phyloP scores from a whole-genome alignment of 92 coral and sea anemone genomes.

The Parazoanthus darwini region DNA sequence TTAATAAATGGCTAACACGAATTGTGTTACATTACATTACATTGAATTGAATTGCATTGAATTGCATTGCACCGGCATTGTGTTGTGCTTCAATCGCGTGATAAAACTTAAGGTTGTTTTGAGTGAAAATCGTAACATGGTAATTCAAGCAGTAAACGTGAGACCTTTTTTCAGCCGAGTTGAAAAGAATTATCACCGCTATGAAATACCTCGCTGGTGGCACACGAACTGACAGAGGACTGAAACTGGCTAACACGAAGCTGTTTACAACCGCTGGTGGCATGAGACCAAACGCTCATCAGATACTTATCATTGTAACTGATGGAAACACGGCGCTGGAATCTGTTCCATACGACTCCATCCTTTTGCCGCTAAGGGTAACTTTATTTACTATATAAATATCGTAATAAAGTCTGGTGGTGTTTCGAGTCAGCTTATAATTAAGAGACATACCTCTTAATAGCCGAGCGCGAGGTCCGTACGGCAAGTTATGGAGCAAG shows the following conservation, averaged over 20 bases:
- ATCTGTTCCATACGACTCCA: not conserved
- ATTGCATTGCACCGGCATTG: no score
- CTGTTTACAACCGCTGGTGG: conserved; percentile 27
- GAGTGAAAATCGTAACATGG: no score
- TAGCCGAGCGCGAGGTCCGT: no score
- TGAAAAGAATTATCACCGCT: conserved; percentile 8
- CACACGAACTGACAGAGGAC: conserved; percentile 29
- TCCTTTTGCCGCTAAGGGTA: conserved; percentile 5
- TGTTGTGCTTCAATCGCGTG: no score
- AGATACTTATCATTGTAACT: conserved; percentile 43
- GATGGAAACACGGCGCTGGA: conserved; percentile 36
- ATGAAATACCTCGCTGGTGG: conserved; percentile 19
- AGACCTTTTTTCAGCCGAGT: not conserved
- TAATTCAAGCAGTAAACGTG: not conserved
- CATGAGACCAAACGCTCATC: conserved; percentile 36
- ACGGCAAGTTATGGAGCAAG: no score
- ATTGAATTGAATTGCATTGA: no score
- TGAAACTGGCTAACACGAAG: conserved; percentile 2
- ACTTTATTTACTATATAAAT: not conserved
- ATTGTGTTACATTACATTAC: no score
- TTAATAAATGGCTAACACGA: no score
- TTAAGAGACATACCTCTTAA: no score
- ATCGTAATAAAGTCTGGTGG: no score
- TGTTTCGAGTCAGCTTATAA: no score
- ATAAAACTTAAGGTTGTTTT: no score